These are phyloP conservation scores for Mus spretus DNA, from an alignment of 2,797 vertebrate genomes.

Conservation along the genomic window DNA sequence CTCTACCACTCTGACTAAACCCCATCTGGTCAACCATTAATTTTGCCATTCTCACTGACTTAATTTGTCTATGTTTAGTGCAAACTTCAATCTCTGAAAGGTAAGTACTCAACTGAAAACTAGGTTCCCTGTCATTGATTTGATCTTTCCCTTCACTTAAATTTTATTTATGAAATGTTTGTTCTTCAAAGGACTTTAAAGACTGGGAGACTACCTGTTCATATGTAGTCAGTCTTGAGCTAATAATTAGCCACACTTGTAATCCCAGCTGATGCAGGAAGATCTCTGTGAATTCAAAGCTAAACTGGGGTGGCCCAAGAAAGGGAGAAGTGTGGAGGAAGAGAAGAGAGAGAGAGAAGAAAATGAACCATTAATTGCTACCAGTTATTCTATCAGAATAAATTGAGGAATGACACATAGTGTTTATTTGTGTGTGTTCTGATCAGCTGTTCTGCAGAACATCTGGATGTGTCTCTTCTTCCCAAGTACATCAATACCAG, in stretches of 20 bases:
- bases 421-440: neutral
- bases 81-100: neutral
- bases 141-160: neutral
- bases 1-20: neutral
- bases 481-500: neutral
- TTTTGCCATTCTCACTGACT: neutral
- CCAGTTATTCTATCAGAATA: neutral
- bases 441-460: neutral
- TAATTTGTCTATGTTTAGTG: neutral
- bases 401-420: neutral
- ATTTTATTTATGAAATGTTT: neutral
- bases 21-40: neutral
- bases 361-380: neutral
- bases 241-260: neutral
- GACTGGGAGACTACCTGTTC: neutral
- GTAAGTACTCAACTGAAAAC: neutral
- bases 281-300: neutral
- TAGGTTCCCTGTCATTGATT: neutral
- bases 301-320: neutral
- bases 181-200: neutral
- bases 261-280: neutral
- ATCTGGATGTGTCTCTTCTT: neutral
- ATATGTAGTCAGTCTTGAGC: no score
- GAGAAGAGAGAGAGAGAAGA: neutral
- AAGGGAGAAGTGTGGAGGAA: neutral